Evolutionary conservation across 2,888 invertebrate genomes (phyloP).

Genomic region (Proisotoma minuta): DNA sequence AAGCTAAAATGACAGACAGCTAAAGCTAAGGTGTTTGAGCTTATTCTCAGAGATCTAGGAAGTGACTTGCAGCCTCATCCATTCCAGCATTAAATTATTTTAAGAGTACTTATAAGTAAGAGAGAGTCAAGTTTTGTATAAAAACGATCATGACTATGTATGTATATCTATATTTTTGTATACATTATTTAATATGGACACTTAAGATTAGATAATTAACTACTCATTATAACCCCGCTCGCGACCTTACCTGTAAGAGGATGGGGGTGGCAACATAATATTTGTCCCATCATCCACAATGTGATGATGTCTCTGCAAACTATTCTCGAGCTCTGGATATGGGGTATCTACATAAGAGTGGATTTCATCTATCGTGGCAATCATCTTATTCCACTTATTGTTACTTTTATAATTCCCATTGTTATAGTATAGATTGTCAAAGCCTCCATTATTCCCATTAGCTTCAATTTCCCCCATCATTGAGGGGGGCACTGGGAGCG

Average conservation of each 20-base stretch:
- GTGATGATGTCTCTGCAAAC: background rate
- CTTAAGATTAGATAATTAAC: too few species aligned
- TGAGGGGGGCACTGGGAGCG: slow-evolving; percentile 32
- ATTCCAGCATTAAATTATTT: too few species aligned
- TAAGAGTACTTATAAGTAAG: too few species aligned
- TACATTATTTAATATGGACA: too few species aligned
- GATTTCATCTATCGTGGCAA: slow-evolving; percentile 46
- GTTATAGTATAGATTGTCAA: slow-evolving; percentile 35
- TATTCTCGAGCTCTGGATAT: slow-evolving; percentile 1
- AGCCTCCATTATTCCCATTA: slow-evolving; percentile 13
- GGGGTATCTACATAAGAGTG: background rate
- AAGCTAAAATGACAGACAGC: too few species aligned
- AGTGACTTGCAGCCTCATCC: too few species aligned
- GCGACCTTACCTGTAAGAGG: background rate
- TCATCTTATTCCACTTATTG: slow-evolving; percentile 42
- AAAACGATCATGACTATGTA: too few species aligned
- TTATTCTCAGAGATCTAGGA: too few species aligned
- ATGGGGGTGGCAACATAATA: background rate
- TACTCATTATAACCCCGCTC: too few species aligned
- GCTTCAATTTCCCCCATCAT: background rate
- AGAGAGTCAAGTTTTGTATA: too few species aligned
- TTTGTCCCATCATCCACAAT: background rate
- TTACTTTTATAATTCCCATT: slow-evolving; percentile 30
- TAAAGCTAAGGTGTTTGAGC: too few species aligned
- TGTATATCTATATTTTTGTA: too few species aligned